These are phyloP conservation scores for Scaptomyza cyrtandrae DNA, from an alignment of 2,888 invertebrate genomes.

Conservation along the genomic window DNA sequence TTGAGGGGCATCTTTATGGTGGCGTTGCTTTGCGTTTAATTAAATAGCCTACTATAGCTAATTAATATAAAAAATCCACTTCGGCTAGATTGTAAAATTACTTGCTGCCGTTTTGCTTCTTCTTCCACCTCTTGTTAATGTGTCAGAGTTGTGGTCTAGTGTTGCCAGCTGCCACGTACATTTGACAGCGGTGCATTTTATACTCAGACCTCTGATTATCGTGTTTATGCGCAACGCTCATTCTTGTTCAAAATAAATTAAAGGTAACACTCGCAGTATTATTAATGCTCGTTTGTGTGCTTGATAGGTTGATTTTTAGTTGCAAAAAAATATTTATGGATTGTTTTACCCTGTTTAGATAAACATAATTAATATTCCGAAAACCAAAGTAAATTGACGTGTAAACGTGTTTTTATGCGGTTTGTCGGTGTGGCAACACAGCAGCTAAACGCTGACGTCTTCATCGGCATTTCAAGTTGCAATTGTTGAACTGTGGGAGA, in stretches of 20 bases:
- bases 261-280: background rate
- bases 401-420: background rate
- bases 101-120: conserved; percentile 53
- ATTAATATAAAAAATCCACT: conserved; percentile 44
- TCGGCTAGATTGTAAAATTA: conserved; percentile 59
- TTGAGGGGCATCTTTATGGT: conserved; percentile 90
- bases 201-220: background rate
- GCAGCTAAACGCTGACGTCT: conserved; percentile 52
- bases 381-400: background rate
- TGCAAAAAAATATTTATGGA: background rate
- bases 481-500: conserved; percentile 23
- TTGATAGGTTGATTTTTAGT: background rate
- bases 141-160: conserved; percentile 59
- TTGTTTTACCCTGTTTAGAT: background rate
- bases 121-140: conserved; percentile 53
- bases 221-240: background rate
- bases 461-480: conserved; percentile 45
- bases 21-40: conserved; percentile 23
- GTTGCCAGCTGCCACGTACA: conserved; percentile 64
- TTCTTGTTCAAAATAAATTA: background rate
- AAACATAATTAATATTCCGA: background rate
- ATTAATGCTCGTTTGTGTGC: background rate
- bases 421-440: conserved; percentile 40
- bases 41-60: conserved; percentile 29
- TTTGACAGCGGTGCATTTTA: conserved; percentile 34